Percentiles rank a stretch among this genome's conserved stretches.
phyloP scores from a whole-genome alignment of 2,113 vertebrate genomes.

The Dipodomys merriami region DNA sequence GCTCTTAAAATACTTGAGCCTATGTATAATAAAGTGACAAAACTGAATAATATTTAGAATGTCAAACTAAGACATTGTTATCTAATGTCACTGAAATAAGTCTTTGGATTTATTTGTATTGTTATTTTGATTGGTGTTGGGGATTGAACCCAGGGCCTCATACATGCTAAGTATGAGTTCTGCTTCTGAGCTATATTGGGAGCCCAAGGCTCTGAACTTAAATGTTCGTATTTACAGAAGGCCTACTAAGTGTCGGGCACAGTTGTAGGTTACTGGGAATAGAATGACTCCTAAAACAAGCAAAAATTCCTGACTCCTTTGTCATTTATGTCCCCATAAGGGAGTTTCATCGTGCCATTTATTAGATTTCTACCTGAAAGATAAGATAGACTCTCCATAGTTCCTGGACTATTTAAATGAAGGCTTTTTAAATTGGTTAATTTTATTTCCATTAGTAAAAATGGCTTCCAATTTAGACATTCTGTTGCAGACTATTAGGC shows the following conservation, averaged over 20 bases:
- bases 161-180: background rate
- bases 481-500: conserved; percentile 8
- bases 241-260: background rate
- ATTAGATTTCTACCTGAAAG: conserved; percentile 76
- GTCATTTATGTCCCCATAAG: background rate
- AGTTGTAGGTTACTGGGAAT: background rate
- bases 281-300: background rate
- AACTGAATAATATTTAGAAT: conserved; percentile 69
- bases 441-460: conserved; percentile 69
- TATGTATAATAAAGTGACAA: conserved; percentile 72
- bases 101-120: conserved; percentile 31
- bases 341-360: conserved; percentile 66
- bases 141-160: background rate
- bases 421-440: conserved; percentile 45
- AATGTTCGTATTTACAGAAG: background rate
- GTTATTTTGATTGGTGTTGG: background rate
- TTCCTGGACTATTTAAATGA: conserved; percentile 64
- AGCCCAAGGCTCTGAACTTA: conserved; percentile 12
- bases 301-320: background rate
- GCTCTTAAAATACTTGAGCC: conserved; percentile 61
- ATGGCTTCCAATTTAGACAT: conserved; percentile 73
- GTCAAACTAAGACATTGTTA: conserved; percentile 68
- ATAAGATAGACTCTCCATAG: conserved; percentile 34
- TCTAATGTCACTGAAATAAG: conserved; percentile 58
- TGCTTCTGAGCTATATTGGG: background rate